phyloP scores from a whole-genome alignment of 1,140 invertebrate genomes.

The Pseudobourletiella spinata region DNA sequence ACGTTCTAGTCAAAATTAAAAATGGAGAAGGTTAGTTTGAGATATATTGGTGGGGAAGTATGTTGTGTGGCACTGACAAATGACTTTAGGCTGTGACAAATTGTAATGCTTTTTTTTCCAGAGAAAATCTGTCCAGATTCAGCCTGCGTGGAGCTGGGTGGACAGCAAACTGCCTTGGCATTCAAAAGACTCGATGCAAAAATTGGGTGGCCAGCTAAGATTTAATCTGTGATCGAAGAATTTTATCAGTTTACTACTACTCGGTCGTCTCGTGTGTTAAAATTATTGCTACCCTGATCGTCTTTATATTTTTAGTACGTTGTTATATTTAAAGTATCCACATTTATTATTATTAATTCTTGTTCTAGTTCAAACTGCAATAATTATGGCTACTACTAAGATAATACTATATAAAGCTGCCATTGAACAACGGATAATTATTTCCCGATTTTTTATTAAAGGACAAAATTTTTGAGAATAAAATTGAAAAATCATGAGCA shows the following conservation, averaged over 20 bases:
- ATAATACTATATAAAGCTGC: not conserved
- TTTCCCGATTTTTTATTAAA: no score
- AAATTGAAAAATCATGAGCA: not conserved
- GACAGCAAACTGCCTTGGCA: constrained; percentile 68
- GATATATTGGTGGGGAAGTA: no score
- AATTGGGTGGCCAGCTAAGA: constrained; percentile 75
- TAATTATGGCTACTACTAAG: not conserved
- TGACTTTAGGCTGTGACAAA: no score
- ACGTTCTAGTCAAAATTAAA: constrained; percentile 82
- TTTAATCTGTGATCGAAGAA: not conserved
- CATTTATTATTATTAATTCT: not conserved
- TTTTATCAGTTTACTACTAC: not conserved
- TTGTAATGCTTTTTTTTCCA: constrained; percentile 54
- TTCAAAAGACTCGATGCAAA: constrained; percentile 92
- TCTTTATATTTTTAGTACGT: not conserved
- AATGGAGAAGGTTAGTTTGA: constrained; percentile 82
- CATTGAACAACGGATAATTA: not conserved
- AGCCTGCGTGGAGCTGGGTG: constrained; percentile 59
- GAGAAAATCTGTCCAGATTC: constrained; percentile 77
- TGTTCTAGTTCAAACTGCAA: not conserved
- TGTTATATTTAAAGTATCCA: not conserved
- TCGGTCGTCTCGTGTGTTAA: not conserved
- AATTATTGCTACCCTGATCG: not conserved
- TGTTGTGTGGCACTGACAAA: no score
- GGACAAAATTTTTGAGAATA: not conserved